These are phyloP conservation scores for Galago senegalensis DNA, from an alignment of 2,797 vertebrate genomes.

Conservation along the genomic window DNA sequence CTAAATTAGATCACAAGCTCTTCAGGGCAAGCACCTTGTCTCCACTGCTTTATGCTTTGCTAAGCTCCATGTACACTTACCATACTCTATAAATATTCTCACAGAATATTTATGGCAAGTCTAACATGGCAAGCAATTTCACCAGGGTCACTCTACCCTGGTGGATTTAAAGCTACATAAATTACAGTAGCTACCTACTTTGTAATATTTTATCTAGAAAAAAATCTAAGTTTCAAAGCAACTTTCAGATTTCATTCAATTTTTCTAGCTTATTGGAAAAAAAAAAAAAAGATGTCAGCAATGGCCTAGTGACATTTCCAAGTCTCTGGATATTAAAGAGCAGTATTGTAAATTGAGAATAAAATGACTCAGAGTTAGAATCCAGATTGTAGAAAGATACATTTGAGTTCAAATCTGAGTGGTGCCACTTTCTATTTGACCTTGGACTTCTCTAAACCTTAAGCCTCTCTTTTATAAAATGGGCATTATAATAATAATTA, in stretches of 20 bases:
- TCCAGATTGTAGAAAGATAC: not conserved
- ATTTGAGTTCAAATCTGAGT: not conserved
- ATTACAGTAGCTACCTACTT: conserved; percentile 68
- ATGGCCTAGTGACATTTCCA: not conserved
- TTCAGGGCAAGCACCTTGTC: conserved; percentile 35
- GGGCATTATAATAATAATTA: not conserved
- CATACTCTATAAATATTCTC: conserved; percentile 76
- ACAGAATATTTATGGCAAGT: conserved; percentile 75
- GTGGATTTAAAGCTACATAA: conserved; percentile 72
- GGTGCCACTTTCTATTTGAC: not conserved
- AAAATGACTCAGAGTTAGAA: conserved; percentile 8
- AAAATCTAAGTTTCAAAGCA: conserved; percentile 59
- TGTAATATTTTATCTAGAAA: conserved; percentile 69
- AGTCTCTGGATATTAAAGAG: not conserved
- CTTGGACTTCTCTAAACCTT: conserved; percentile 16
- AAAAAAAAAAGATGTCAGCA: not conserved
- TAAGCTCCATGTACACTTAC: conserved; percentile 40
- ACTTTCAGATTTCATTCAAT: conserved; percentile 4
- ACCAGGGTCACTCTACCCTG: conserved; percentile 61
- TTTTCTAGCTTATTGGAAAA: not conserved
- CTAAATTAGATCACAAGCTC: conserved; percentile 72
- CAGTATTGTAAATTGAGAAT: not conserved
- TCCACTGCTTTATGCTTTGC: conserved; percentile 64
- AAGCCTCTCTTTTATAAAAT: conserved; percentile 29
- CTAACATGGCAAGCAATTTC: conserved; percentile 70